These are phyloP conservation scores for Drosophila obscura DNA, from an alignment of 1,140 invertebrate genomes.

Conservation along the genomic window DNA sequence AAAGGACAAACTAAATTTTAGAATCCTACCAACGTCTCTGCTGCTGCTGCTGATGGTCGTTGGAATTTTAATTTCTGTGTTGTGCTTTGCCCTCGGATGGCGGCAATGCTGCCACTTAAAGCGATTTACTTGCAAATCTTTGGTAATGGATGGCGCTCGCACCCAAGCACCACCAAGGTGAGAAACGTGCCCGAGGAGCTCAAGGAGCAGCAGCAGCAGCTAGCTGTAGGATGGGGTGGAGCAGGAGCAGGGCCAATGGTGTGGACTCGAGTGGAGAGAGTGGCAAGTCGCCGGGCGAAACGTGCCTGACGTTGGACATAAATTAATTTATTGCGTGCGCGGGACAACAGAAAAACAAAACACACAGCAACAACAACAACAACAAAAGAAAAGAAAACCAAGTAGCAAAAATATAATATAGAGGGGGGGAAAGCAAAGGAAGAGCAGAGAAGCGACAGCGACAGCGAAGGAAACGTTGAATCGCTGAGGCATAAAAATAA, in stretches of 20 bases:
- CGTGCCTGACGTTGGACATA: conserved; percentile 78
- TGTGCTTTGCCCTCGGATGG: conserved; percentile 44
- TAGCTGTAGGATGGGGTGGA: too few relatives aligned
- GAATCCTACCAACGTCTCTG: conserved; percentile 28
- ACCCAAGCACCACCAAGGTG: conserved; percentile 54
- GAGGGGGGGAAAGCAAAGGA: conserved; percentile 37
- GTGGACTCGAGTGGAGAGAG: conserved; percentile 26
- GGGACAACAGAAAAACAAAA: conserved; percentile 65
- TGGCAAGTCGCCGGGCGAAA: conserved; percentile 45
- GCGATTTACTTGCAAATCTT: conserved; percentile 75
- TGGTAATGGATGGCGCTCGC: conserved; percentile 62
- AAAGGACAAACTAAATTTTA: conserved; percentile 42
- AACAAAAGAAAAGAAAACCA: conserved; percentile 26
- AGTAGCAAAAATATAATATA: conserved; percentile 31
- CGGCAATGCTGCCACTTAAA: conserved; percentile 60
- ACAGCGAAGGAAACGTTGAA: conserved; percentile 35
- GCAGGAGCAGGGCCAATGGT: too few relatives aligned
- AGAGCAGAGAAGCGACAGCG: conserved; percentile 29
- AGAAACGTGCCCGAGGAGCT: conserved; percentile 69
- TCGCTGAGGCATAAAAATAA: conserved; percentile 67
- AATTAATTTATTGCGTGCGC: conserved; percentile 81
- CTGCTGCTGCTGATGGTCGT: conserved; percentile 36
- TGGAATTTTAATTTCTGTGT: conserved; percentile 78
- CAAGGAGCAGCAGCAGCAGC: conserved; percentile 11
- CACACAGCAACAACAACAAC: conserved; percentile 8